phyloP scores from a whole-genome alignment of 2,113 vertebrate genomes.

The Mus spicilegus region DNA sequence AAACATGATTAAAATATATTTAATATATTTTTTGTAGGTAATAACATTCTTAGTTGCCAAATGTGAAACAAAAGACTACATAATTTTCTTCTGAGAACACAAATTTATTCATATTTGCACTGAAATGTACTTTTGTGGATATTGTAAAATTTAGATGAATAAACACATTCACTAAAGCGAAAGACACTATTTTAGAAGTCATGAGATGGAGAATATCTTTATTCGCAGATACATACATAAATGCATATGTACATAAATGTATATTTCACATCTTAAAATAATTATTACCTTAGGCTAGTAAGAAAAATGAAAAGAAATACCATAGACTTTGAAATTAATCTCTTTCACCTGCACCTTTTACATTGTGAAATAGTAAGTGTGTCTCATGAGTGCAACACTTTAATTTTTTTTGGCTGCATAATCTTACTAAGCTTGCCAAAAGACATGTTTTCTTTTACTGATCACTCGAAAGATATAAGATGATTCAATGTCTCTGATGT shows the following conservation, averaged over 20 bases:
- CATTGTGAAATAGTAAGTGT: constrained; percentile 37
- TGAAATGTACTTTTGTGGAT: constrained; percentile 7
- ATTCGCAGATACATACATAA: background rate
- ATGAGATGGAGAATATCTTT: background rate
- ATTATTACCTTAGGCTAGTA: constrained; percentile 15
- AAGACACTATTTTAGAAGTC: background rate
- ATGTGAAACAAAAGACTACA: background rate
- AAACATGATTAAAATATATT: background rate
- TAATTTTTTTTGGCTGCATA: background rate
- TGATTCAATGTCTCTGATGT: constrained; percentile 70
- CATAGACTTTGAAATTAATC: background rate
- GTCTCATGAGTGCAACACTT: background rate
- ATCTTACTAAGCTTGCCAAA: constrained; percentile 47
- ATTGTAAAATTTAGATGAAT: constrained; percentile 18
- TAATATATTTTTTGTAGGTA: background rate
- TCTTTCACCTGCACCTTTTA: constrained; percentile 12
- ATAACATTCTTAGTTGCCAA: background rate
- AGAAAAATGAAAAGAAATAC: constrained; percentile 1
- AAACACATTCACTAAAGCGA: background rate
- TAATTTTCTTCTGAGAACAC: background rate
- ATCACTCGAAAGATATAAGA: constrained; percentile 34
- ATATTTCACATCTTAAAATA: background rate
- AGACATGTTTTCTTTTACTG: constrained; percentile 14
- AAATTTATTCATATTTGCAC: background rate
- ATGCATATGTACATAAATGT: background rate